Evolutionary conservation across 2,888 invertebrate genomes (phyloP).

Genomic region (Abrostola triplasia): DNA sequence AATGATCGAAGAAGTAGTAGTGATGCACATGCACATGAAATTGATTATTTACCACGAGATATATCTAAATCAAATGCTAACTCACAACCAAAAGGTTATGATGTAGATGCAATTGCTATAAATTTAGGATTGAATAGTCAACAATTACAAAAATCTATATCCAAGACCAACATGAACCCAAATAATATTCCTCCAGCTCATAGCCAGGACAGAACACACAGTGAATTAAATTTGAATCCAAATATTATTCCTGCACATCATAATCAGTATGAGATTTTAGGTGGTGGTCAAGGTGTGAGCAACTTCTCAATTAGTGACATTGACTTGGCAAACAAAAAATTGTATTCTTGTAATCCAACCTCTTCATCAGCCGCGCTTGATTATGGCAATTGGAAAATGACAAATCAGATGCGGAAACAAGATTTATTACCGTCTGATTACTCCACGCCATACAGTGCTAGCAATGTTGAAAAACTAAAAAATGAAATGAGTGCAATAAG

Average conservation of each 20-base stretch:
- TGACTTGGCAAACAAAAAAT: constrained; percentile 81
- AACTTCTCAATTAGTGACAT: constrained; percentile 83
- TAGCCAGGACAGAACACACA: constrained; percentile 70
- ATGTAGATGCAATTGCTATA: constrained; percentile 81
- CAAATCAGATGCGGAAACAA: constrained; percentile 76
- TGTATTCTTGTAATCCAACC: constrained; percentile 74
- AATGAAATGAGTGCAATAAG: constrained; percentile 65
- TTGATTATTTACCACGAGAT: constrained; percentile 64
- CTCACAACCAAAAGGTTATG: constrained; percentile 74
- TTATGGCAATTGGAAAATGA: constrained; percentile 82
- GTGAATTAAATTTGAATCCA: constrained; percentile 69
- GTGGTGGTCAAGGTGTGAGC: constrained; percentile 69
- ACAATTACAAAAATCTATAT: constrained; percentile 69
- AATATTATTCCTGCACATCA: constrained; percentile 79
- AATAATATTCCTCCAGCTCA: constrained; percentile 76
- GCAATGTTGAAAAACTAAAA: constrained; percentile 74
- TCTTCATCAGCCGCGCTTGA: constrained; percentile 73
- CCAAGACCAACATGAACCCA: constrained; percentile 64
- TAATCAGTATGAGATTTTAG: constrained; percentile 74
- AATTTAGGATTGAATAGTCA: constrained; percentile 81
- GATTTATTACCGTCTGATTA: constrained; percentile 80
- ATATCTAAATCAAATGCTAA: constrained; percentile 64
- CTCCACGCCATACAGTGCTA: constrained; percentile 72
- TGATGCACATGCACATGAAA: constrained; percentile 68
- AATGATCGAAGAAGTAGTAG: constrained; percentile 69